Evolutionary conservation across 2,797 vertebrate genomes (phyloP), one percentile per base, ranked within the genome.

Genomic region (Astyanax mexicanus): DNA sequence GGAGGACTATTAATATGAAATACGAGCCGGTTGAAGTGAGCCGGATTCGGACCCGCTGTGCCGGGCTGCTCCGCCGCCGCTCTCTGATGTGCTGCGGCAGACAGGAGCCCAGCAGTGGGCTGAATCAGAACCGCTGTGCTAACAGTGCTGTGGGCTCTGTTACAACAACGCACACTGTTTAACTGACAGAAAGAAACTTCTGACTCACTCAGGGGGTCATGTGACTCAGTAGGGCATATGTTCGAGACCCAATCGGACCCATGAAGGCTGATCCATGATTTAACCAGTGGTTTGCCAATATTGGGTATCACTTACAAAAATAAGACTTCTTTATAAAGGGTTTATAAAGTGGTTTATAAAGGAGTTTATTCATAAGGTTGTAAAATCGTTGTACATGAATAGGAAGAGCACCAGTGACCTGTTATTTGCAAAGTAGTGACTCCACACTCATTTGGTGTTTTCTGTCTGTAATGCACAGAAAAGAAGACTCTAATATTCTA

Each of bases 1-100:
- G 67, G 79, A 71, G 54, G 70, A 77, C 74, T 55, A 84, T 81
- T 84, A 79, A 81, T 81, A 84, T 84, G 77, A 84, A 79, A 84
- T 79, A 74, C 75, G 68, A 81, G 77, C 74, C 23, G 70, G 73
- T 74, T 81, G 69, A 76, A 74, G 76, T 37, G 57, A 79, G 64
- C 75, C 67, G 73, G 80, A 78, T 80, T 64, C 51, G 72, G 75
- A 81, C 75, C 79, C 73, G 72, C 79, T 79, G 79, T 60, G 75
- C 69, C 67, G 47, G 44, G 52, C 52, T 68, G 64, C 9, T 42
- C 64, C 51, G 42, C 42, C 42, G 51, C 69, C 17, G 19, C 35
- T 42, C 42, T 72, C 32, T 51, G 61, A 72, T 72, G 19, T 72
- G 19, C 15, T 17, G 17, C 25, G 32, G 21, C 25, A 27, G n/a